These are phyloP conservation scores for Pelecanus crispus DNA, from an alignment of 2,113 vertebrate genomes.

Conservation along the genomic window DNA sequence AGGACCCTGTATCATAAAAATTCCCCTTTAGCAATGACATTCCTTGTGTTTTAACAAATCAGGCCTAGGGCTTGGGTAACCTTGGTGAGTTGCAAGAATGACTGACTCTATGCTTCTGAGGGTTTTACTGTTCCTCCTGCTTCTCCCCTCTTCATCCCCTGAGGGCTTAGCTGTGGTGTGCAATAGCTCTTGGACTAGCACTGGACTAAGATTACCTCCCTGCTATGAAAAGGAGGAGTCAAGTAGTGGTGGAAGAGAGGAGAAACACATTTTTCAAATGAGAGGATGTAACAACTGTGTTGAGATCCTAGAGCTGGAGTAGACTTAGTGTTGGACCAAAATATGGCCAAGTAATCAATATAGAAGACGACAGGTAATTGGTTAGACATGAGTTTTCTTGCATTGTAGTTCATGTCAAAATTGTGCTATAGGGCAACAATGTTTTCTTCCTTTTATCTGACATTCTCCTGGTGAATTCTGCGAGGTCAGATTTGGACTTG, in stretches of 20 bases:
- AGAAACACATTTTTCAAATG: not conserved
- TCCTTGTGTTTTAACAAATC: not conserved
- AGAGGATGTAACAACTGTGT: not conserved
- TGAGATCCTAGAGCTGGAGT: not conserved
- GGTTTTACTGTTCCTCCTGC: not conserved
- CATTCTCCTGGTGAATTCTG: not conserved
- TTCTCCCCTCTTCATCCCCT: not conserved
- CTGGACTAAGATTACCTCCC: not conserved
- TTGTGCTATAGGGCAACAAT: not conserved
- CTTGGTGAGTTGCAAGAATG: not conserved
- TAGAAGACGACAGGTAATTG: not conserved
- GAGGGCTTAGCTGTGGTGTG: not conserved
- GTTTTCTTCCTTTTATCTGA: not conserved
- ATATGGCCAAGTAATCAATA: not conserved
- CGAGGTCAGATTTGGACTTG: not conserved
- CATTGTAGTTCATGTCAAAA: not conserved
- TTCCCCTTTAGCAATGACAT: not conserved
- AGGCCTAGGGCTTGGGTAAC: not conserved
- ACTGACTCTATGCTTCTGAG: not conserved
- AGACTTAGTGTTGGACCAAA: not conserved
- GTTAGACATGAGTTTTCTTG: not conserved
- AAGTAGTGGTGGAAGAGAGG: not conserved
- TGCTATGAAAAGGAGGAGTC: not conserved
- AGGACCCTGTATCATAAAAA: not conserved
- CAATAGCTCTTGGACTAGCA: not conserved